phyloP scores from a whole-genome alignment of 2,113 vertebrate species.

The Sciurus niger region DNA sequence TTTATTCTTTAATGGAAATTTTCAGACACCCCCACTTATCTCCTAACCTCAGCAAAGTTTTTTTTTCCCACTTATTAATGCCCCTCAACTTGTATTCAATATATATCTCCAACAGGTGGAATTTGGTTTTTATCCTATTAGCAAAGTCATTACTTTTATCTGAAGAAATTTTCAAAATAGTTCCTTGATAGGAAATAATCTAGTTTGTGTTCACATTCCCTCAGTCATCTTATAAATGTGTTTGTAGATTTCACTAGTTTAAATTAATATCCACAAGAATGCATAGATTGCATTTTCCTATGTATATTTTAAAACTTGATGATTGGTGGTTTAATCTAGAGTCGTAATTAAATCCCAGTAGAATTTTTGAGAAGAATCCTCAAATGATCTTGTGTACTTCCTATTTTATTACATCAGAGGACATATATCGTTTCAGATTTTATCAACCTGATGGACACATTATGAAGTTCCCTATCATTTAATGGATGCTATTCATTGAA shows the following conservation, averaged over 20 bases:
- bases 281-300: neutral
- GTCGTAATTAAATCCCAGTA: neutral
- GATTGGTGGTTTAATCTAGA: neutral
- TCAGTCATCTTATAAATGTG: neutral
- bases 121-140: neutral
- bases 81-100: neutral
- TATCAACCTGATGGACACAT: neutral
- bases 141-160: neutral
- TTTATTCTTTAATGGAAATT: neutral
- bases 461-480: neutral
- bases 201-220: neutral
- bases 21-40: neutral
- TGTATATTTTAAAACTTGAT: neutral
- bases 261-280: neutral
- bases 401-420: neutral
- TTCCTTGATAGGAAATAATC: neutral
- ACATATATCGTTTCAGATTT: neutral
- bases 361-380: neutral
- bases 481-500: neutral
- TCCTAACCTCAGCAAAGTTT: neutral
- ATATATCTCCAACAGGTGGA: neutral
- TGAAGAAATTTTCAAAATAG: neutral
- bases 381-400: neutral
- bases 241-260: neutral
- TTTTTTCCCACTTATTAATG: neutral